phyloP scores from a whole-genome alignment of 1,140 invertebrate species.

The Antheraea mylitta region DNA sequence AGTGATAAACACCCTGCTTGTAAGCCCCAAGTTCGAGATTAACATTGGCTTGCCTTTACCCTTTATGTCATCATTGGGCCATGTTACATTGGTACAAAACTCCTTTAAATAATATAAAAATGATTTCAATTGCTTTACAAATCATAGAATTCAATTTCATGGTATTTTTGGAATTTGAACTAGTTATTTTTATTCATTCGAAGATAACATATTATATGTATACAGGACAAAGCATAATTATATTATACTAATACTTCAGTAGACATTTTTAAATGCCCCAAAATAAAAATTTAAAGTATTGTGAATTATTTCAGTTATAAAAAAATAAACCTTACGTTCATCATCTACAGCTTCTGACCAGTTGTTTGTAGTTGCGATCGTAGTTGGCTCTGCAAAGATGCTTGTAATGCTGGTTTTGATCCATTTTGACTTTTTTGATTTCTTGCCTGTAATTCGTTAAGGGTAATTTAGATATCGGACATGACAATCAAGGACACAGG shows the following conservation, averaged over 20 bases:
- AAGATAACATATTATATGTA: too few relatives aligned
- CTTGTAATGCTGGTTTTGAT: conserved; percentile 72
- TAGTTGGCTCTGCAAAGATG: conserved; percentile 72
- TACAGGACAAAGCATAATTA: too few relatives aligned
- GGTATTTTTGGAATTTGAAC: too few relatives aligned
- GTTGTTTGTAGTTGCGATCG: conserved; percentile 64
- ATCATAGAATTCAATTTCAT: too few relatives aligned
- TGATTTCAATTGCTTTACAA: too few relatives aligned
- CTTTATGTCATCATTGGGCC: conserved; percentile 71
- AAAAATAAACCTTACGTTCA: conserved; percentile 59
- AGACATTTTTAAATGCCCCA: too few relatives aligned
- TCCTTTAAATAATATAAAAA: too few relatives aligned
- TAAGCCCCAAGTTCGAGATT: conserved; percentile 78
- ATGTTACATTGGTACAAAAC: background rate
- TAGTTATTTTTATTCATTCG: too few relatives aligned
- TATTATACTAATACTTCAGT: too few relatives aligned
- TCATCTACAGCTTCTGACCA: conserved; percentile 75
- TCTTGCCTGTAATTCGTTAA: conserved; percentile 67
- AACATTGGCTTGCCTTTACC: conserved; percentile 72
- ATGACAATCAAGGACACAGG: conserved; percentile 23
- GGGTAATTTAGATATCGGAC: background rate
- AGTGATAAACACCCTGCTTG: conserved; percentile 65
- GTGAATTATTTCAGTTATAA: background rate
- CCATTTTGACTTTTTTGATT: conserved; percentile 78
- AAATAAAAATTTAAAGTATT: too few relatives aligned